Conservation (phyloP, 2,888 invertebrate species). For the Cylloceria caligata region DNA sequence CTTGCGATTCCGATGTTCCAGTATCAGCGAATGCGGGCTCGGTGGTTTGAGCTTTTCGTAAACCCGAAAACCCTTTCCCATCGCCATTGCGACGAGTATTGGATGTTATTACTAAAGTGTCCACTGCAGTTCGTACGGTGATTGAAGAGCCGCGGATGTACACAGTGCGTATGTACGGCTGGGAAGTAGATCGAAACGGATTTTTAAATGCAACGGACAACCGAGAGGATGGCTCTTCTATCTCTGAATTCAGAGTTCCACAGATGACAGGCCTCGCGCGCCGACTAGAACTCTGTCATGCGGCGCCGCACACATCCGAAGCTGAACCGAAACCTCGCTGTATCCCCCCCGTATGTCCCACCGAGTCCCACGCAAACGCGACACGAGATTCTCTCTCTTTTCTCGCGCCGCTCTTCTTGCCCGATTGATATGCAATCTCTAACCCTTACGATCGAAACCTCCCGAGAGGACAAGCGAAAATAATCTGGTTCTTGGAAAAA, state of each 20-base stretch:
- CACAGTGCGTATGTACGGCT: not conserved
- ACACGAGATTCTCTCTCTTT: not conserved
- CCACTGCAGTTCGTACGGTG: not conserved
- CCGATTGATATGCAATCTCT: constrained; percentile 11
- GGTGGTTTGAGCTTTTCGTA: constrained; percentile 95
- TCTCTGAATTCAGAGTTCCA: constrained; percentile 3
- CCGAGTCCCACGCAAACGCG: constrained; percentile 3
- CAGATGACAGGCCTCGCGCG: constrained; percentile 63
- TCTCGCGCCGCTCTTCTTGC: not conserved
- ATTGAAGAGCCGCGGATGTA: not conserved
- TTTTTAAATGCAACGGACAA: not conserved
- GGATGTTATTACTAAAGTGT: constrained; percentile 21
- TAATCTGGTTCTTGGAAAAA: not conserved
- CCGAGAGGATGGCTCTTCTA: not conserved
- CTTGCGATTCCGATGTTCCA: constrained; percentile 95
- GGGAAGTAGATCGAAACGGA: not conserved
- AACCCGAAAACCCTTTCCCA: constrained; percentile 97
- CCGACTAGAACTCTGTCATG: constrained; percentile 64
- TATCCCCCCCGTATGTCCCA: not conserved
- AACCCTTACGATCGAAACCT: not conserved
- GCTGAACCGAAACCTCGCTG: not conserved
- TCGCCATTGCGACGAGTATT: constrained; percentile 89
- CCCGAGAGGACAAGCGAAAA: too few species aligned
- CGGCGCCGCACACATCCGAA: constrained; percentile 55
- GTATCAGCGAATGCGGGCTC: constrained; percentile 94